Base-by-base conservation (phyloP, 2,797 vertebrate species). In the Xenops minutus region DNA sequence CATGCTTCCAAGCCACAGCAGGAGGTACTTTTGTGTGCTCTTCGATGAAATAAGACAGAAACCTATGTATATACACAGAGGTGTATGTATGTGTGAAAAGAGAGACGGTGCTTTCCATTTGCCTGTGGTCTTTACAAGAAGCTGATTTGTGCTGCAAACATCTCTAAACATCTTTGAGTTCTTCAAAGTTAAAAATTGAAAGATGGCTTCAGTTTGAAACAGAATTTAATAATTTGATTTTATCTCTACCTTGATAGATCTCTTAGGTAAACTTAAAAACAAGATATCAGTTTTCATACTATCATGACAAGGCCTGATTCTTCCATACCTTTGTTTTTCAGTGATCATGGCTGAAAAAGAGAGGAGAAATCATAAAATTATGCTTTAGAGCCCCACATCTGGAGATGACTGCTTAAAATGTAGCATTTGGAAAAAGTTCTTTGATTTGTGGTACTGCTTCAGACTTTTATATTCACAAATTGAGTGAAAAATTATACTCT, bases 31-130 rank as follows among this genome's bases (percentile, higher is more conserved):
- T 20, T 30, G 2, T 21, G 26, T 36, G n/a, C 14, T 67, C 1
- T 51, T 73, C 34, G 36, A 61, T 49, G 36, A 66, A 85, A 48
- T 30, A 62, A 85, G n/a, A 30, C 6, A 71, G 80, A 91, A 76
- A 5, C 0, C 2, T 43, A 39, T 54, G 7, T 30, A 7, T 4
- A n/a, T 7, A 2, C 2, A 27, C 4, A 41, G 1, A n/a, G 4
- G 4, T 29, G 7, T 29, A 27, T 30, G 8, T 14, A 17, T 12
- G 6, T 15, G 19, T 55, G n/a, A 67, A 69, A 37, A 58, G 10
- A 66, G 14, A 77, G 7, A 24, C 1, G 6, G 48, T 55, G 2
- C 3, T 61, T 75, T 76, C 48, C 34, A 2, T 44, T 74, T 51
- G 11, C 18, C 17, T 1, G 0, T 37, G 24, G 10, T 43, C 14